Evolutionary conservation across 2,113 vertebrate species (phyloP).

Genomic region (Catharus fuscescens): DNA sequence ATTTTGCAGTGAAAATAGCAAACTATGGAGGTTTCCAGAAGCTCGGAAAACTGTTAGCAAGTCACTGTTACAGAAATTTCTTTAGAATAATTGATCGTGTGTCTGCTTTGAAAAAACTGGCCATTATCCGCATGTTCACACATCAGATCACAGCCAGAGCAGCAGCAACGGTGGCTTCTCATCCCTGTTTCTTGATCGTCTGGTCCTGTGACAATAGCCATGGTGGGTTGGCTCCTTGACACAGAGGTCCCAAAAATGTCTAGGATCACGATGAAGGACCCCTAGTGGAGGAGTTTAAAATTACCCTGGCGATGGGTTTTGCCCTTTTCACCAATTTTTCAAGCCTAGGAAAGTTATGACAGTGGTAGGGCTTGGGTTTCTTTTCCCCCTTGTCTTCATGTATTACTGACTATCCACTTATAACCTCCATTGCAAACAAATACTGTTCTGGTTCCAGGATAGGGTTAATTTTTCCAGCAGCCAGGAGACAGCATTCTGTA

Average conservation of each 20-base stretch:
- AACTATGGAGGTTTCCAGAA: conserved; percentile 38
- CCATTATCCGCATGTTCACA: background rate
- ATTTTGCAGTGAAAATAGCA: conserved; percentile 43
- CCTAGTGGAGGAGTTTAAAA: background rate
- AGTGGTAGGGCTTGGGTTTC: background rate
- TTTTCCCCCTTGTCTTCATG: fast-evolving
- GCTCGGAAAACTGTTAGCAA: background rate
- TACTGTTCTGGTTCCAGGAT: background rate
- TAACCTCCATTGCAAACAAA: background rate
- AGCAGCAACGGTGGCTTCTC: background rate
- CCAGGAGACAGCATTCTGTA: background rate
- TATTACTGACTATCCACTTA: background rate
- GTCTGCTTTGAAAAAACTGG: background rate
- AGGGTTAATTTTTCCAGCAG: background rate
- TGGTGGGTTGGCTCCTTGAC: background rate
- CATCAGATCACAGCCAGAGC: background rate
- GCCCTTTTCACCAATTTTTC: background rate
- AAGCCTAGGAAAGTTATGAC: background rate
- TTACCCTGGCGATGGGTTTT: background rate
- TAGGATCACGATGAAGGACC: conserved; percentile 17
- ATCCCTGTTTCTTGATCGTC: background rate
- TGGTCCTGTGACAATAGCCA: background rate
- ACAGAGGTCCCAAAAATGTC: conserved; percentile 16
- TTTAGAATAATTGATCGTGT: conserved; percentile 13
- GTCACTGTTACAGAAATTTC: conserved; percentile 48